A percentile compares a stretch with the other conserved stretches of the same genome.
phyloP scores from a whole-genome alignment of 2,797 vertebrate genomes.

The Artibeus jamaicensis region DNA sequence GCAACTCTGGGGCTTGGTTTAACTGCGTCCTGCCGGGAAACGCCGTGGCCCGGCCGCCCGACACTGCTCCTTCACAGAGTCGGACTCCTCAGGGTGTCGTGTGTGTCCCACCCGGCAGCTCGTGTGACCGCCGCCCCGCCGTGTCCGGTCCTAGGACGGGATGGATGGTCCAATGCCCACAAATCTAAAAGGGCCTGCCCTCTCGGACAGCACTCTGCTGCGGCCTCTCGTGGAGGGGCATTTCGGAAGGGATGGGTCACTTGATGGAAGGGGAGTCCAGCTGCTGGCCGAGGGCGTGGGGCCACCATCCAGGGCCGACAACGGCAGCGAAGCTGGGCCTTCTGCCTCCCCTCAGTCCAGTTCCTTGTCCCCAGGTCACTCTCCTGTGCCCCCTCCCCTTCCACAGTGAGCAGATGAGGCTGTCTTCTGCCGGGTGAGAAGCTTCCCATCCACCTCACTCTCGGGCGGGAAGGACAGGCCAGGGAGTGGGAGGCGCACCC shows the following conservation, averaged over 20 bases:
- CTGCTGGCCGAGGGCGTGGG: background rate
- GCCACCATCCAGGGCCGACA: background rate
- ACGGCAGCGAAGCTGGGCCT: constrained; percentile 20
- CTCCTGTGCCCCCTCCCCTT: constrained; percentile 15
- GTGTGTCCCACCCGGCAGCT: background rate
- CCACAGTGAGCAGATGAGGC: background rate
- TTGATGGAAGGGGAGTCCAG: background rate
- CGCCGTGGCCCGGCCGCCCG: background rate
- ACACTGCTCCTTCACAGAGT: background rate
- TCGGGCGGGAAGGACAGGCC: background rate
- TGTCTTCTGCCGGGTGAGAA: constrained; percentile 15
- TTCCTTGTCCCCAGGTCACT: background rate
- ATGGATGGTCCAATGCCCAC: background rate
- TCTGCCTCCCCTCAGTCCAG: background rate
- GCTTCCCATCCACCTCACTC: background rate
- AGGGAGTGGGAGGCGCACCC: background rate
- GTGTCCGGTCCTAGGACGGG: background rate
- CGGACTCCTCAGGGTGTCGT: background rate
- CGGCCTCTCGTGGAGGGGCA: background rate
- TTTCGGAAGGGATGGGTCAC: background rate
- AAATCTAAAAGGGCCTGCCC: background rate
- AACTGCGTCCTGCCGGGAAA: constrained; percentile 38
- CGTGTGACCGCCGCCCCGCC: background rate
- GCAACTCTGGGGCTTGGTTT: constrained; percentile 40
- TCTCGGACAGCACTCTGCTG: background rate